Conservation (phyloP, 2,888 invertebrate genomes). For the Cetonia aurata region DNA sequence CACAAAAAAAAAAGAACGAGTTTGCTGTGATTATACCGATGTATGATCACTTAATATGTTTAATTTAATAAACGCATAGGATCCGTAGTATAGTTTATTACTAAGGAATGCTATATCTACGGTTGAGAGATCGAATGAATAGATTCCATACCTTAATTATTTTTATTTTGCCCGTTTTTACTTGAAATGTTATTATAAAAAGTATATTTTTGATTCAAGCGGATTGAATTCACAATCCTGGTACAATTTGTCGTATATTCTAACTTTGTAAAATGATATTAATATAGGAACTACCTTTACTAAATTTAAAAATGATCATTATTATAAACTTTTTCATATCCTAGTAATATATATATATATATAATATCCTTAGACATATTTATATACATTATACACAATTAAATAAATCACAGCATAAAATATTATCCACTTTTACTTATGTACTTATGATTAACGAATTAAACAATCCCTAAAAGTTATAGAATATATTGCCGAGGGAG, state of each 20-base stretch:
- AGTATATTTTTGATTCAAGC: no score
- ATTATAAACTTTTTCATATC: constrained; percentile 30
- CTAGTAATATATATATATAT: constrained; percentile 41
- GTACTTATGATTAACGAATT: constrained; percentile 9
- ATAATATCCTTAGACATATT: constrained; percentile 25
- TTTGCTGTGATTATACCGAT: no score
- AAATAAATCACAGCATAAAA: constrained; percentile 56
- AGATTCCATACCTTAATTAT: no score
- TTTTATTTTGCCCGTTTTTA: no score
- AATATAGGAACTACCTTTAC: constrained; percentile 46
- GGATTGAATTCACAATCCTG: no score
- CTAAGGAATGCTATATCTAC: no score
- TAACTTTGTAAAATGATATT: constrained; percentile 38
- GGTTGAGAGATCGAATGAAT: no score
- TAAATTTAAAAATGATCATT: constrained; percentile 40
- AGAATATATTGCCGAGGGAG: constrained; percentile 31
- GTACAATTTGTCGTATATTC: neutral
- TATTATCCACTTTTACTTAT: constrained; percentile 33
- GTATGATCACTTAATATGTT: no score
- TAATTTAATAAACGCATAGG: no score
- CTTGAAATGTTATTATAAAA: constrained; percentile 15
- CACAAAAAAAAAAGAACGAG: no score
- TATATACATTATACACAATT: constrained; percentile 52
- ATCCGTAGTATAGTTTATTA: no score
- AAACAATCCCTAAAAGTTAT: constrained; percentile 32